phyloP scores from a whole-genome alignment of 2,797 vertebrate species.

The Sebastes aleutianus region DNA sequence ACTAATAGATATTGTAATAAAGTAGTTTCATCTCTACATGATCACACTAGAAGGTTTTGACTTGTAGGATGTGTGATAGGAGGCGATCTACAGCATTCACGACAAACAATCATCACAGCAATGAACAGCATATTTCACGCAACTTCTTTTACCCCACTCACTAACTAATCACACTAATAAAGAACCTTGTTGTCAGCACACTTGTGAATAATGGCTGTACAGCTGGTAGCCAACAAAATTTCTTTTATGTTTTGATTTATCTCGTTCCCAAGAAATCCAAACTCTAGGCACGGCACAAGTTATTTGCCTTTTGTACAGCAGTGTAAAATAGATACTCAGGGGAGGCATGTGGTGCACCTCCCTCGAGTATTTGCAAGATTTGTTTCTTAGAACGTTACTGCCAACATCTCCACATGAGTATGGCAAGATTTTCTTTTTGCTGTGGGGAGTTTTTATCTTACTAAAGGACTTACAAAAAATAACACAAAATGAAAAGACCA shows the following conservation, averaged over 20 bases:
- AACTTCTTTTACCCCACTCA: not conserved
- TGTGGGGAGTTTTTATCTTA: not conserved
- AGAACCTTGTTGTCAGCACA: not conserved
- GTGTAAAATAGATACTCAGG: not conserved
- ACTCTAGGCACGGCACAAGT: not conserved
- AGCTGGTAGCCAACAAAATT: not conserved
- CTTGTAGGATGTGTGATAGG: not conserved
- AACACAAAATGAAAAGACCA: not conserved
- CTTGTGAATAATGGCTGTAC: not conserved
- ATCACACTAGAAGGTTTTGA: not conserved
- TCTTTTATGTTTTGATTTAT: not conserved
- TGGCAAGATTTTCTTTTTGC: not conserved
- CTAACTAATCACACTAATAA: not conserved
- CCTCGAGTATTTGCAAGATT: not conserved
- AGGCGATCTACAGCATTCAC: not conserved
- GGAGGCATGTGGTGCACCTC: not conserved
- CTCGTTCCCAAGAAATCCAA: not conserved
- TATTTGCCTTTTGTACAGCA: not conserved
- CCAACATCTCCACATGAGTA: not conserved
- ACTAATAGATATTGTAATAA: not conserved
- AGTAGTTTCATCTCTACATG: not conserved
- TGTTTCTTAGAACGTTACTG: not conserved
- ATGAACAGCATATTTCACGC: not conserved
- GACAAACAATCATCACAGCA: not conserved
- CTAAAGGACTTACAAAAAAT: not conserved